Evolutionary conservation across 2,113 vertebrate genomes (phyloP), one percentile per base, ranked within the genome.

Genomic region (Pygoscelis antarcticus): DNA sequence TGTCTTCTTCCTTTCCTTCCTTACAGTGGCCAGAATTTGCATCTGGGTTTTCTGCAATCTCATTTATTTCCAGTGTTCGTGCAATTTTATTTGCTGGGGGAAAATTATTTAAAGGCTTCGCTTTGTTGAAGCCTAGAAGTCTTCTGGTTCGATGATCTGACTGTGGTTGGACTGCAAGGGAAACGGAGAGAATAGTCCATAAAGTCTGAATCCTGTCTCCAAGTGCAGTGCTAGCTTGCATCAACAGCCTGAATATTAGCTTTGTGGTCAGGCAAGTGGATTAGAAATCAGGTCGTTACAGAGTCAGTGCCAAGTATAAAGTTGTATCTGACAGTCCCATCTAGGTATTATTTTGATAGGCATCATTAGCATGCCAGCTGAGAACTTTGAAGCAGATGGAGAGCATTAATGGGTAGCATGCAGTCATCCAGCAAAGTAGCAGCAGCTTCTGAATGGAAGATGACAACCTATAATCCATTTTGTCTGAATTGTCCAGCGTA

Each of bases 321-420:
- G 95, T 51, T 65, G 29, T 69, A 66, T 93, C 89, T 89, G 93
- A 51, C 93, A 96, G 21, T 49, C 62, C 29, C n/a, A 44, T 62
- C 70, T 65, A 55, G 84, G 51, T 80, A 36, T 87, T 51, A 21
- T 84, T 87, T 92, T 69, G 91, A 75, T 68, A 85, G 74, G 55
- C 95, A 75, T 40, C 36, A 65, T 97, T 94, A 96, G 42, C n/a
- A 38, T 86, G 80, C 70, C 87, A 75, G 81, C 62, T 5, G 58
- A 82, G 83, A 86, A 70, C 64, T 78, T 82, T 36, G 83, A 94
- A 46, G 51, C 92, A 79, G 87, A 71, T 69, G 71, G 81, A 88
- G 38, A 72, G 27, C 27, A 9, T 66, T 96, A 93, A 95, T 96
- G 84, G 87, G 81, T 83, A 96, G 61, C 62, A 87, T 2, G 3